Evolutionary conservation across 2,113 vertebrate genomes (phyloP).

Genomic region (Microtus oregoni): DNA sequence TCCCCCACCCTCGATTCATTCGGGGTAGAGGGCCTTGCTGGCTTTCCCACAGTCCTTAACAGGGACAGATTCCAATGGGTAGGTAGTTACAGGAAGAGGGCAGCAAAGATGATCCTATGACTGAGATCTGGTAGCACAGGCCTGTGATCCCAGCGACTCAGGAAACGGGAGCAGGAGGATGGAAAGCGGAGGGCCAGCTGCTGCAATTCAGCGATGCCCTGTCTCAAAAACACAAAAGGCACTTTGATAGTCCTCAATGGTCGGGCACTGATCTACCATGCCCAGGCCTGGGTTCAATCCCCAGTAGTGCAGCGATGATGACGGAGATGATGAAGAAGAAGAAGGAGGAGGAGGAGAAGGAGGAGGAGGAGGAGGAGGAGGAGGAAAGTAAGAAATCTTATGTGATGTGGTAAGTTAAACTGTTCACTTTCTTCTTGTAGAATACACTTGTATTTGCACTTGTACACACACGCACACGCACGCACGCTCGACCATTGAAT

Average conservation of each 20-base stretch:
- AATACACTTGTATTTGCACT: neutral
- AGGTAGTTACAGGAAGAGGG: neutral
- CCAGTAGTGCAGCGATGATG: neutral
- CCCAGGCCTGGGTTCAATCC: neutral
- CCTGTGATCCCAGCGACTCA: neutral
- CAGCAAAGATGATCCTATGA: neutral
- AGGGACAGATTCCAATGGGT: neutral
- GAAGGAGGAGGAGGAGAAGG: rapidly evolving
- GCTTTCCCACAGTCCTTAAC: neutral
- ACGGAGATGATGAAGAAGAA: neutral
- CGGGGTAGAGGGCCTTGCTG: neutral
- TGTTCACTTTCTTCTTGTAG: neutral
- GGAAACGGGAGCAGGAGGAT: neutral
- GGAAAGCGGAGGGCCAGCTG: neutral
- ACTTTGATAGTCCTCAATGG: neutral
- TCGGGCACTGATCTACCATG: neutral
- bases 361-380: too few relatives aligned
- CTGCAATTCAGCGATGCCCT: neutral
- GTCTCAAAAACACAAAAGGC: neutral
- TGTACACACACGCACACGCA: neutral
- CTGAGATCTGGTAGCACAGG: neutral
- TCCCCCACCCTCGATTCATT: neutral
- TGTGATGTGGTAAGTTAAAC: neutral
- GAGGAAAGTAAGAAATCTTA: neutral
- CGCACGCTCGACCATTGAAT: neutral